Evolutionary conservation across 2,888 invertebrate species (phyloP).

Genomic region (Aporophyla nigra): DNA sequence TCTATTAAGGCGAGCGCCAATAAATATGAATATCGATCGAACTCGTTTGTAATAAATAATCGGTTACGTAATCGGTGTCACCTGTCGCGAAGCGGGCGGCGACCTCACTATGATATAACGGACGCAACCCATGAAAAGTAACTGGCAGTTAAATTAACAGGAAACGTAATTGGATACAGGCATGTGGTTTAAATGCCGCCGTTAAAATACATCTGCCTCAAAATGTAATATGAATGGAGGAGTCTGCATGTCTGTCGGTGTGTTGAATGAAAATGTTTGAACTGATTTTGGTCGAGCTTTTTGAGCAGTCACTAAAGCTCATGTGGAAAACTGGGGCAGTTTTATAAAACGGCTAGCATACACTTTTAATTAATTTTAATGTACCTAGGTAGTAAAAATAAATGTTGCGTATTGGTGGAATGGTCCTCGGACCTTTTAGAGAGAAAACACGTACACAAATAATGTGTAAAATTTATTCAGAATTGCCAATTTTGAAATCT

Average conservation of each 20-base stretch:
- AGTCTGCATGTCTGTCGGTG: slow-evolving; percentile 17
- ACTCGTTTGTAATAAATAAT: slow-evolving; percentile 67
- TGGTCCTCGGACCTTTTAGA: not conserved
- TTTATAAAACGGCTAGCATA: not conserved
- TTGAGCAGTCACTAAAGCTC: not conserved
- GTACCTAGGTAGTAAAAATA: not conserved
- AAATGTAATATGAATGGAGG: slow-evolving; percentile 46
- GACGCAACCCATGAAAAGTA: slow-evolving; percentile 65
- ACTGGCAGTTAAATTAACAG: slow-evolving; percentile 69
- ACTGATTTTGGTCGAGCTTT: slow-evolving; percentile 9
- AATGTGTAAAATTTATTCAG: slow-evolving; percentile 24
- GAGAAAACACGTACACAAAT: not conserved
- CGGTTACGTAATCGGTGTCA: slow-evolving; percentile 77
- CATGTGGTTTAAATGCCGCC: slow-evolving; percentile 54
- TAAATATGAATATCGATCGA: slow-evolving; percentile 68
- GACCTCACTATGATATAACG: slow-evolving; percentile 68
- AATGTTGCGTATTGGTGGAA: not conserved
- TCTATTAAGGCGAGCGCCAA: slow-evolving; percentile 55
- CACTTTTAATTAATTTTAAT: not conserved
- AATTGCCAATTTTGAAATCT: slow-evolving; percentile 10
- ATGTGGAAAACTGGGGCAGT: not conserved
- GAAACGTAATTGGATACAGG: slow-evolving; percentile 67
- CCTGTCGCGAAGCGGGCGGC: slow-evolving; percentile 68
- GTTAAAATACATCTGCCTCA: slow-evolving; percentile 61
- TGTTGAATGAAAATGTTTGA: slow-evolving; percentile 10